Conservation (phyloP, 2,888 invertebrate species). For the Acleris emargana region DNA sequence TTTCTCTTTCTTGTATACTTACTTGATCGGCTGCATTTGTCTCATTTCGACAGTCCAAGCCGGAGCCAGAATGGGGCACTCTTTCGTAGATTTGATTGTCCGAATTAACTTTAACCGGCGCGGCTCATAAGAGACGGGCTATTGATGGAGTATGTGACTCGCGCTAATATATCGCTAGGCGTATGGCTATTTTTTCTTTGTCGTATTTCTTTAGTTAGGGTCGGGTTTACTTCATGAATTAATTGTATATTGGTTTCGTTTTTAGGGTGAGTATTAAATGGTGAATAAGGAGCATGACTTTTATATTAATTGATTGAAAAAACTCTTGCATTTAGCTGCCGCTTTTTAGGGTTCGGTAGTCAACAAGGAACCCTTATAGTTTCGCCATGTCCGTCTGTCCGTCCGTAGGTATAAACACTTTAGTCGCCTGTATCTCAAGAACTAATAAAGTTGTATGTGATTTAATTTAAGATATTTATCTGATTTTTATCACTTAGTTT, state of each 20-base stretch:
- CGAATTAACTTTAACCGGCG: conserved; percentile 65
- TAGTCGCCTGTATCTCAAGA: no score
- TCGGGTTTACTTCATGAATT: neutral
- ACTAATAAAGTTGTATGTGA: no score
- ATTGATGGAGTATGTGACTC: conserved; percentile 33
- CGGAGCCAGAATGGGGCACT: conserved; percentile 47
- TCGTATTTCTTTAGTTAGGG: conserved; percentile 10
- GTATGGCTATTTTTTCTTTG: conserved; percentile 26
- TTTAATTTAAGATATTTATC: no score
- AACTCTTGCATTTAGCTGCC: no score
- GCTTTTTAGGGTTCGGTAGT: no score
- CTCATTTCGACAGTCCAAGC: conserved; percentile 41
- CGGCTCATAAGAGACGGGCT: conserved; percentile 44
- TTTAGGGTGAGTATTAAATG: neutral
- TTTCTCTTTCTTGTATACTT: no score
- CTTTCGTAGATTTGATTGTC: conserved; percentile 65
- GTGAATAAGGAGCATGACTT: neutral
- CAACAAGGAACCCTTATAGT: no score
- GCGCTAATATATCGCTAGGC: conserved; percentile 9
- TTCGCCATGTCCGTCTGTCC: no score
- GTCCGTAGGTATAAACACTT: no score
- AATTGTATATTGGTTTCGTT: neutral
- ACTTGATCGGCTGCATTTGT: conserved; percentile 18
- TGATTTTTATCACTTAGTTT: no score
- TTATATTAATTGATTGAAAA: no score